Evolutionary conservation across 2,113 vertebrate genomes (phyloP).

Genomic region (Passerina amoena): DNA sequence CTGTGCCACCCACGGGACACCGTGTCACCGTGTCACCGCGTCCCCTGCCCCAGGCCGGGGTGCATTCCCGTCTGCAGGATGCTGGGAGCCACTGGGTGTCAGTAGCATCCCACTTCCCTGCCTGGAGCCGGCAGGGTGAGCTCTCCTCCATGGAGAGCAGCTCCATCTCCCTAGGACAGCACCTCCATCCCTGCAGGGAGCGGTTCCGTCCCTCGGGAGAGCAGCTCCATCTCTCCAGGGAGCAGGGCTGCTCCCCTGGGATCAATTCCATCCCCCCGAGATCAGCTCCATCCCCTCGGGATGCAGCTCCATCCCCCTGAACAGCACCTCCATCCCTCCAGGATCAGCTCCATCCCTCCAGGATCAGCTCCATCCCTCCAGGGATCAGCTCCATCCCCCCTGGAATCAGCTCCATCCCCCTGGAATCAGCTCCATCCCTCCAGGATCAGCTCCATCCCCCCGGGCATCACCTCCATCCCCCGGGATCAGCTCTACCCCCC

Average conservation of each 20-base stretch:
- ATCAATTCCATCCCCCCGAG: too few relatives aligned
- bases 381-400: too few relatives aligned
- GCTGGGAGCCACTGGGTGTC: constrained; percentile 63
- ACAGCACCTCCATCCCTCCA: background rate
- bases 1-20: background rate
- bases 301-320: too few relatives aligned
- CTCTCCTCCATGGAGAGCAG: background rate
- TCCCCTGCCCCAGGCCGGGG: background rate
- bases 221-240: background rate
- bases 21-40: background rate
- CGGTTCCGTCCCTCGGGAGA: background rate
- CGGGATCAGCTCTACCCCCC: too few relatives aligned
- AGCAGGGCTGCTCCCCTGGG: background rate
- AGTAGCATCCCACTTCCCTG: constrained; percentile 43
- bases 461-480: too few relatives aligned
- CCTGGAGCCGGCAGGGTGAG: background rate
- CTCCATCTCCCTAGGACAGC: fast-evolving
- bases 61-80: background rate
- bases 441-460: too few relatives aligned
- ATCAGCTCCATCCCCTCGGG: background rate
- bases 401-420: too few relatives aligned
- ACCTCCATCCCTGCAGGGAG: background rate
- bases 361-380: too few relatives aligned
- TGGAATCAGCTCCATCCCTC: too few relatives aligned
- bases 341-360: too few relatives aligned